Evolutionary conservation across 2,113 vertebrate genomes (phyloP), one percentile per base, ranked within the genome.

Genomic region (Thamnaconus septentrionalis): DNA sequence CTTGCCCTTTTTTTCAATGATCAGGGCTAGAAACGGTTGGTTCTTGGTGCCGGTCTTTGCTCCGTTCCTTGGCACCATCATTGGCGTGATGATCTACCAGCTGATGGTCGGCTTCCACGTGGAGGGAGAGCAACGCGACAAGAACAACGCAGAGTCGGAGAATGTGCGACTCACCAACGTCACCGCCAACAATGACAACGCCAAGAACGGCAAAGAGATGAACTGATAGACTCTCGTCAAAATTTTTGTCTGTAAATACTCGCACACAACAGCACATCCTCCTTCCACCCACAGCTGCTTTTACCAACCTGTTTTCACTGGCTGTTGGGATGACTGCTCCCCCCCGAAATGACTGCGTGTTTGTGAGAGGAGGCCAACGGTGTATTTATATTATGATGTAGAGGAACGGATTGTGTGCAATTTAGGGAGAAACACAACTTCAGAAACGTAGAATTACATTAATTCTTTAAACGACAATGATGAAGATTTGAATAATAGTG

Each of bases 21-120:
- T 48, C 8, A 98, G 96, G 69, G 66, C 44, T 0, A 75, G 91
- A 6, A 69, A 74, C 0, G 91, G 94, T 2, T 99, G 97, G 97
- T 99, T 96, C 93, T 92, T 98, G 89, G 92, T 99, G 41, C 97
- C 97, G 2, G 9, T 96, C 0, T 83, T 94, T 7, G 95, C 94
- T 10, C 97, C 97, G 0, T 95, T 98, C 82, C 75, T 99, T 0
- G 97, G 97, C 8, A 82, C 95, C 55, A 52, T 95, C 7, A 79
- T 92, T 0, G 97, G 97, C 0, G 93, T 94, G 58, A 40, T 94
- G 0, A 89, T 98, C 67, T 98, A 98, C 82, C 96, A 99, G 86
- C 5, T 98, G 63, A 95, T 95, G 92, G 94, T 98, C 0, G 96
- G 97, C 5, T 97, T 93, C 69, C 96, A 98, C 0, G 69, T 91